These are phyloP conservation scores for Sminthurinus aureus DNA, from an alignment of 2,888 invertebrate genomes.

Conservation along the genomic window DNA sequence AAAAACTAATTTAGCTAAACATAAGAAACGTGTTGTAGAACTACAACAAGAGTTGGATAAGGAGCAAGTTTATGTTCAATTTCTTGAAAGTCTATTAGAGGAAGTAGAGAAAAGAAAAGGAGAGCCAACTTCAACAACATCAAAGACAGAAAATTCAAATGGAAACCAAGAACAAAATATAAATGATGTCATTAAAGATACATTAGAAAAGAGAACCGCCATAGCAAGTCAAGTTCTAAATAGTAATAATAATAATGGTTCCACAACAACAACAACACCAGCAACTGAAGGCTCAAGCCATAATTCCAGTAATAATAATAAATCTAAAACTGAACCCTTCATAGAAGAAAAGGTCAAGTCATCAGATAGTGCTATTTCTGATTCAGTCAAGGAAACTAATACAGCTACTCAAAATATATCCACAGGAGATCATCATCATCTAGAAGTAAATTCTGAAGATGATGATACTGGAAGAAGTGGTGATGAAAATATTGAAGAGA, in stretches of 20 bases:
- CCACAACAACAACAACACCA: background rate
- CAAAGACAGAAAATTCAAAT: conserved; percentile 20
- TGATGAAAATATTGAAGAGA: conserved; percentile 52
- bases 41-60: conserved; percentile 86
- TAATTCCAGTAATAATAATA: background rate
- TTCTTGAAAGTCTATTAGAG: conserved; percentile 75
- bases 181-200: conserved; percentile 59
- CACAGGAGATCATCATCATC: conserved; percentile 3
- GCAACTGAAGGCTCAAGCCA: too few relatives aligned
- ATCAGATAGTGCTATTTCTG: background rate
- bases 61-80: conserved; percentile 89
- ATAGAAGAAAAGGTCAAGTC: background rate
- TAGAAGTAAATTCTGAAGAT: conserved; percentile 64
- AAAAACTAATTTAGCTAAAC: conserved; percentile 85
- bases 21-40: conserved; percentile 83
- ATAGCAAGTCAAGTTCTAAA: conserved; percentile 34
- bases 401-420: conserved; percentile 53
- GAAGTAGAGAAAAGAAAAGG: conserved; percentile 85
- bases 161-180: conserved; percentile 55
- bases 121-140: conserved; percentile 62
- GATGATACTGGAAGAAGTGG: conserved; percentile 63
- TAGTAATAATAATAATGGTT: background rate
- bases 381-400: conserved; percentile 30
- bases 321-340: conserved; percentile 15
- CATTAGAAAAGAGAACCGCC: conserved; percentile 52